Conservation (phyloP, 2,113 vertebrate genomes). For the Ageneiosus marmoratus region DNA sequence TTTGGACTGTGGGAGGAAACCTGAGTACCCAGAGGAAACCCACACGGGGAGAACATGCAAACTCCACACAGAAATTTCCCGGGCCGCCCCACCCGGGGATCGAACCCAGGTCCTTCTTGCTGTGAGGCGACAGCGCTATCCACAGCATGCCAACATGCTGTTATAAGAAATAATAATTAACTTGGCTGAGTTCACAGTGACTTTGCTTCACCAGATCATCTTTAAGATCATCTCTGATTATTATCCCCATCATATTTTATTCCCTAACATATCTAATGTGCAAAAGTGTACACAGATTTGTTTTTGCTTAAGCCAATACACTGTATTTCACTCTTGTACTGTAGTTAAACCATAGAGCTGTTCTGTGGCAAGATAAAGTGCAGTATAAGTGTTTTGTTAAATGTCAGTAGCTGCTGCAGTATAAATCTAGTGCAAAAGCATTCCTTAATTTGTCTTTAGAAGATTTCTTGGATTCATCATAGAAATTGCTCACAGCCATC, state of each 20-base stretch:
- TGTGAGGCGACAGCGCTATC: too few relatives aligned
- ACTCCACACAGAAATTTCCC: too few relatives aligned
- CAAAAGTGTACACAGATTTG: background rate
- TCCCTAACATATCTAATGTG: background rate
- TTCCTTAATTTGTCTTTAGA: slow-evolving; percentile 43
- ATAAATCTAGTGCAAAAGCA: slow-evolving; percentile 19
- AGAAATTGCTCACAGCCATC: slow-evolving; percentile 49
- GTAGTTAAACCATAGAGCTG: background rate
- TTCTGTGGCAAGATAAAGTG: background rate
- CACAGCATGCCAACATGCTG: too few relatives aligned
- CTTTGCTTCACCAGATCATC: background rate
- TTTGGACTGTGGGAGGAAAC: too few relatives aligned
- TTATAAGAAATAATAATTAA: background rate
- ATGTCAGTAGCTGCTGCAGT: slow-evolving; percentile 20
- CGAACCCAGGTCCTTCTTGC: too few relatives aligned
- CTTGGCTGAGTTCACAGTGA: background rate
- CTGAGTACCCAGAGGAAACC: too few relatives aligned
- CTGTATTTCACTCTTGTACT: background rate
- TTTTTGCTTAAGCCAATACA: background rate
- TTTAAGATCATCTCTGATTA: background rate
- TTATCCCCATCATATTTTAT: background rate
- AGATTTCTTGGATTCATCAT: slow-evolving; percentile 57
- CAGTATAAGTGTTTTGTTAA: slow-evolving; percentile 15
- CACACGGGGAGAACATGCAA: too few relatives aligned
- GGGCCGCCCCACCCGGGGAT: too few relatives aligned